These are phyloP conservation scores for Brachionus sp. DNA, from an alignment of 1,140 invertebrate genomes.

Conservation along the genomic window DNA sequence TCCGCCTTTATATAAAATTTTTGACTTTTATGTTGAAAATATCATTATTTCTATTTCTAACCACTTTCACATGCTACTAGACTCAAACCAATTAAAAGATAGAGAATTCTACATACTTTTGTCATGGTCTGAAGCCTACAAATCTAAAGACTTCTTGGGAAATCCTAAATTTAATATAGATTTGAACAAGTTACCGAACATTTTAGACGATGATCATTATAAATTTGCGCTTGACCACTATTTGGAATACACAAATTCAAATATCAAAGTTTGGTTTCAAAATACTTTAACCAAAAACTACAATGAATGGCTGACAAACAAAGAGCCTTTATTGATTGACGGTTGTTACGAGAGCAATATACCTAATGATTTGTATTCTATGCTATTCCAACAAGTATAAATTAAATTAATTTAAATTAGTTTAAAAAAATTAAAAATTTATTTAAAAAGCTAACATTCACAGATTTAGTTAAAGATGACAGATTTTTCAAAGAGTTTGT, in stretches of 20 bases:
- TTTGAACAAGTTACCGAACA: constrained; percentile 5
- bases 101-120: constrained; percentile 24
- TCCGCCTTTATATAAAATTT: constrained; percentile 27
- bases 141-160: constrained; percentile 24
- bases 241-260: neutral
- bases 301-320: constrained; percentile 6
- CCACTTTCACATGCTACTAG: neutral
- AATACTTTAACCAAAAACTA: constrained; percentile 29
- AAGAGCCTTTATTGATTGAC: neutral
- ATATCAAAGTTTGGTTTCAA: constrained; percentile 18
- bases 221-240: neutral
- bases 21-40: constrained; percentile 12
- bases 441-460: neutral
- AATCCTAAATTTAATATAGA: neutral
- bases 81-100: constrained; percentile 37
- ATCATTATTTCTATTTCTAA: neutral
- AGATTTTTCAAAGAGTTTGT: constrained; percentile 12
- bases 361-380: constrained; percentile 27
- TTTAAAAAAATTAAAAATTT: neutral
- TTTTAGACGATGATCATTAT: constrained; percentile 25
- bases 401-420: neutral
- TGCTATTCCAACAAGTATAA: constrained; percentile 14
- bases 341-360: constrained; percentile 29
- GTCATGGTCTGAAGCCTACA: constrained; percentile 12
- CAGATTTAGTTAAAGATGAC: neutral